Evolutionary conservation across 2,797 vertebrate genomes (phyloP).

Genomic region (Eleutherodactylus coqui): DNA sequence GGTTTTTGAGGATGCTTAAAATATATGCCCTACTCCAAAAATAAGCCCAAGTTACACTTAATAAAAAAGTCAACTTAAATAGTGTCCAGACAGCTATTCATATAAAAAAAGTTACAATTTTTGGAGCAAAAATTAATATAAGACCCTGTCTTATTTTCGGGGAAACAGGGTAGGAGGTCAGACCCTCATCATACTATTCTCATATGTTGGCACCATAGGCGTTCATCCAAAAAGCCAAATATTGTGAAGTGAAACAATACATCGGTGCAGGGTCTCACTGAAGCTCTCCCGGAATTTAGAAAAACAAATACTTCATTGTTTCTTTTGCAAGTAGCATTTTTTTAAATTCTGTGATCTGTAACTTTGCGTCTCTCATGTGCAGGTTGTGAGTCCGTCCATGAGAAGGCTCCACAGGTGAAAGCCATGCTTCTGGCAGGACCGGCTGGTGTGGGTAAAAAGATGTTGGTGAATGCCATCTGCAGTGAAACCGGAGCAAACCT

Average conservation of each 20-base stretch:
- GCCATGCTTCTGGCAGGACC: constrained; percentile 82
- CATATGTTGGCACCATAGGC: background rate
- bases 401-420: constrained; percentile 81
- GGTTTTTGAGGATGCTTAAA: no score
- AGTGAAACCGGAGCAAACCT: constrained; percentile 87
- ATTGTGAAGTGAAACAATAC: background rate
- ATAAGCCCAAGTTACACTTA: no score
- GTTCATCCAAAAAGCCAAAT: background rate
- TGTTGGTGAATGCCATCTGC: constrained; percentile 86
- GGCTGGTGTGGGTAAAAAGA: constrained; percentile 83
- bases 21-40: no score
- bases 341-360: background rate
- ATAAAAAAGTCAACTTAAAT: no score
- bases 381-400: constrained; percentile 83
- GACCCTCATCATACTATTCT: background rate
- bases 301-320: background rate
- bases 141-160: no score
- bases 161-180: background rate
- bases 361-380: constrained; percentile 29
- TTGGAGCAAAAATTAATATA: no score
- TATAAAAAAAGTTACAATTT: no score
- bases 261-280: background rate
- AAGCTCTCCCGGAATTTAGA: background rate
- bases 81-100: no score
- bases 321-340: background rate